Percentiles rank a stretch among this genome's conserved stretches.
These are phyloP conservation scores for Tinamus guttatus DNA, from an alignment of 2,113 vertebrate species.

Conservation along the genomic window DNA sequence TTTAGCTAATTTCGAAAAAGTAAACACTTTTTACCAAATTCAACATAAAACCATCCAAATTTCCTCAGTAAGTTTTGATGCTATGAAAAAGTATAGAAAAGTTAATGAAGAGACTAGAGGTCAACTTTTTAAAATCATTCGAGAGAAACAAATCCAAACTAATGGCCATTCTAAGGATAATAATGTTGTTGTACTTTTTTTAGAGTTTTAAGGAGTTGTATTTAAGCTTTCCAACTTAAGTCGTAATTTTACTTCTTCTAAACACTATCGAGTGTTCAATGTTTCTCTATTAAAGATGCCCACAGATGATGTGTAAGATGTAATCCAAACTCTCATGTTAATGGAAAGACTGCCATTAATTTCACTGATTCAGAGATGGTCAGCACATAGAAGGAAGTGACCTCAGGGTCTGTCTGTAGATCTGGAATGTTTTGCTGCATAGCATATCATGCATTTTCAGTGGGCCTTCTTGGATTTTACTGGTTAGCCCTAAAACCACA, in stretches of 20 bases:
- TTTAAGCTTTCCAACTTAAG: background rate
- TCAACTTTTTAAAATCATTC: background rate
- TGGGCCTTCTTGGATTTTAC: background rate
- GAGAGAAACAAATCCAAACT: background rate
- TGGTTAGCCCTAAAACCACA: background rate
- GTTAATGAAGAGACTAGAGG: background rate
- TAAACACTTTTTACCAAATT: background rate
- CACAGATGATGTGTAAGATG: background rate
- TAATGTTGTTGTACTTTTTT: background rate
- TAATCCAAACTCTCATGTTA: background rate
- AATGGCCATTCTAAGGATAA: background rate
- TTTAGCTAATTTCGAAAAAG: background rate
- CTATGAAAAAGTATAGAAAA: background rate
- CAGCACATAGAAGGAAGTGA: background rate
- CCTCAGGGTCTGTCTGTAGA: background rate
- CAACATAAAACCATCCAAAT: background rate
- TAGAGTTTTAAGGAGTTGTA: background rate
- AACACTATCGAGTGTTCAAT: background rate
- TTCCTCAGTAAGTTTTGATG: background rate
- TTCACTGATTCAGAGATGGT: background rate
- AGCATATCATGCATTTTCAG: background rate
- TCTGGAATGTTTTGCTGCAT: background rate
- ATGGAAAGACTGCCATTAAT: background rate
- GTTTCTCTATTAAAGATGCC: background rate
- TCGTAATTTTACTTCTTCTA: background rate